Base-by-base conservation (phyloP, 2,113 vertebrate genomes). In the Tetraodon nigroviridis region DNA sequence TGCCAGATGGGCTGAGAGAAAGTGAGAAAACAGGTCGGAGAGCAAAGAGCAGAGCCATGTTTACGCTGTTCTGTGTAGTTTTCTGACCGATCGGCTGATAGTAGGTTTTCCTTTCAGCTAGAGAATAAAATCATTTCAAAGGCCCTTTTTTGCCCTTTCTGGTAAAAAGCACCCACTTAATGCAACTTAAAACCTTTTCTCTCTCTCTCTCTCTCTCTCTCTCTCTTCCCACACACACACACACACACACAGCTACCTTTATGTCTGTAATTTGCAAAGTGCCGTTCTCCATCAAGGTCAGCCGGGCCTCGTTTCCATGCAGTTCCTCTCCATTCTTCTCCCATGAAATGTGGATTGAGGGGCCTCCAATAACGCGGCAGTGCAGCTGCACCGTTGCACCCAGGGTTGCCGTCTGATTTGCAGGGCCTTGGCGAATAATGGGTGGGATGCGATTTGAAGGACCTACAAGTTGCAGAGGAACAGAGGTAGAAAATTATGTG, bases 231-330 rank as follows among this genome's bases (percentile, higher is more conserved):
- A 51, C 60, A 67, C 49, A 67, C 51, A 40, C 50, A 62, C 65
- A 69, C 78, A 51, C 86, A 97, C 60, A 53, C 50, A 27, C 62
- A 18, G 8, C 29, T 37, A 37, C 95, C 93, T 92, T 91, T 61
- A 95, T 56, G 10, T 64, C 64, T 51, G 58, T 75, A 72, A 97
- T 93, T 88, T 93, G 89, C 75, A 98, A 83, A 20, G 93, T 96
- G 71, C 95, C 92, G 0, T 95, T 96, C 82, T 94, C 93, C 89
- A 95, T 88, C 51, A 94, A 82, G 71, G 62, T 93, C 83, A 92
- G 16, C 1, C 88, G 90, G 32, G 87, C 78, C 55, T 91, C 88
- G 46, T 86, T 89, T 63, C 80, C 90, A 72, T 85, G 83, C 64
- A 98, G 79, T 76, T 69, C 84, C 24, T 87, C 89, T 37, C 93